Conservation (phyloP, 2,797 vertebrate genomes). For the Cryptoblepharus egeriae region DNA sequence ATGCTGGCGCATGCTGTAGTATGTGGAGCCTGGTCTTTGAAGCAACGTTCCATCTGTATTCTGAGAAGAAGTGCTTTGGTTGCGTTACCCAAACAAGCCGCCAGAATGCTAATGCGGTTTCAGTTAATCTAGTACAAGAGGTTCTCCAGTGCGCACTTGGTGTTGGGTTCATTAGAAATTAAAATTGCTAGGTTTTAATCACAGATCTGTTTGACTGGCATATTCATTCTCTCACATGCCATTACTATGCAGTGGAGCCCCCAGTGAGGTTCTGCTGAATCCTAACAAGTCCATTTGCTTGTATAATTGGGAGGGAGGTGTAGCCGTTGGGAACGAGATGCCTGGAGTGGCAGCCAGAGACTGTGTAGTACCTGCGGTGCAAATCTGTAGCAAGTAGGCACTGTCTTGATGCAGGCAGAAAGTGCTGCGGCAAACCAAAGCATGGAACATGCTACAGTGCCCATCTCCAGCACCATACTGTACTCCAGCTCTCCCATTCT, state of each 20-base stretch:
- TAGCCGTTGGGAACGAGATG: background rate
- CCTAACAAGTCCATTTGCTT: conserved; percentile 30
- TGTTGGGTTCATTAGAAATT: conserved; percentile 37
- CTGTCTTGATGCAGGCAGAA: too few species aligned
- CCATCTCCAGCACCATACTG: too few species aligned
- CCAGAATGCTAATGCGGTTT: conserved; percentile 14
- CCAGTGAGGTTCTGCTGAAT: conserved; percentile 28
- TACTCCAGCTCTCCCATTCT: background rate
- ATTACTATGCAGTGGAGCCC: fast-evolving
- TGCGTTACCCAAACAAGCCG: background rate
- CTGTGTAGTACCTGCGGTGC: too few species aligned
- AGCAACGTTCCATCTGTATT: conserved; percentile 3
- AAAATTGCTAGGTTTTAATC: conserved; percentile 32
- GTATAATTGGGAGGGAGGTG: conserved; percentile 15
- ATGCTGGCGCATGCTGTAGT: background rate
- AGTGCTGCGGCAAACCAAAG: background rate
- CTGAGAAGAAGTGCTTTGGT: background rate
- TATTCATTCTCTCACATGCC: fast-evolving
- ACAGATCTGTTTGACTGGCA: background rate
- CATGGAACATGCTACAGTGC: too few species aligned
- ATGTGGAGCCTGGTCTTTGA: background rate
- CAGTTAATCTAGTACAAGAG: conserved; percentile 13
- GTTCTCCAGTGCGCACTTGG: background rate
- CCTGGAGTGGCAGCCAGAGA: fast-evolving
- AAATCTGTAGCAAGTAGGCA: background rate